These are phyloP conservation scores for Heterohyrax brucei DNA, from an alignment of 2,797 vertebrate species.

Conservation along the genomic window DNA sequence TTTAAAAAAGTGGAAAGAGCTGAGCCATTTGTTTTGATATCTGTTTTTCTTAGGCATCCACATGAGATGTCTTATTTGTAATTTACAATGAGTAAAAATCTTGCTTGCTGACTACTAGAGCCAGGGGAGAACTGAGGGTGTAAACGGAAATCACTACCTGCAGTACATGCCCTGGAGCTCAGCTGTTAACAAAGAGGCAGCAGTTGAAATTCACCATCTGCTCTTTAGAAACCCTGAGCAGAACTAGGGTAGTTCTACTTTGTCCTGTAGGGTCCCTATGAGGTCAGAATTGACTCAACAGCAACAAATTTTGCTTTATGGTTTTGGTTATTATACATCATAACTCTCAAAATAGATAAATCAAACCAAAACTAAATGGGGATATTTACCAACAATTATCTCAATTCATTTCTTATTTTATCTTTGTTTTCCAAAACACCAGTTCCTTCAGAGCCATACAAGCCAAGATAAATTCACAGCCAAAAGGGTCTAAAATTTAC, in stretches of 20 bases:
- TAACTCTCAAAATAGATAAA: conserved; percentile 5
- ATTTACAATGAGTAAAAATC: conserved; percentile 44
- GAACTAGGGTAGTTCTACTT: too few species aligned
- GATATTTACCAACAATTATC: conserved; percentile 26
- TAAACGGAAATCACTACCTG: conserved; percentile 51
- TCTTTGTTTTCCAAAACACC: background rate
- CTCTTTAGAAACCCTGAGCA: too few species aligned
- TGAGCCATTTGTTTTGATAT: conserved; percentile 34
- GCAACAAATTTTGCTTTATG: too few species aligned
- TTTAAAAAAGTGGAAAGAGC: background rate
- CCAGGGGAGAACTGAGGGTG: conserved; percentile 16
- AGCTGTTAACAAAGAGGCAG: too few species aligned
- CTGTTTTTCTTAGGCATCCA: background rate
- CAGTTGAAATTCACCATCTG: too few species aligned
- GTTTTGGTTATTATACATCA: too few species aligned
- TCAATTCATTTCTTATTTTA: background rate
- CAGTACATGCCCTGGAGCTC: background rate
- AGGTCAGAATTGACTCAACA: too few species aligned
- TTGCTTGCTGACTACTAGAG: conserved; percentile 15
- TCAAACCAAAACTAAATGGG: background rate
- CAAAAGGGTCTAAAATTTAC: conserved; percentile 5
- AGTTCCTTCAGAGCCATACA: conserved; percentile 23
- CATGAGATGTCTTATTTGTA: conserved; percentile 19
- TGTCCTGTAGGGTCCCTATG: too few species aligned
- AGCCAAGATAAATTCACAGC: background rate